Evolutionary conservation across 1,140 invertebrate species (phyloP).

Genomic region (Drosophila pseudoobscura): DNA sequence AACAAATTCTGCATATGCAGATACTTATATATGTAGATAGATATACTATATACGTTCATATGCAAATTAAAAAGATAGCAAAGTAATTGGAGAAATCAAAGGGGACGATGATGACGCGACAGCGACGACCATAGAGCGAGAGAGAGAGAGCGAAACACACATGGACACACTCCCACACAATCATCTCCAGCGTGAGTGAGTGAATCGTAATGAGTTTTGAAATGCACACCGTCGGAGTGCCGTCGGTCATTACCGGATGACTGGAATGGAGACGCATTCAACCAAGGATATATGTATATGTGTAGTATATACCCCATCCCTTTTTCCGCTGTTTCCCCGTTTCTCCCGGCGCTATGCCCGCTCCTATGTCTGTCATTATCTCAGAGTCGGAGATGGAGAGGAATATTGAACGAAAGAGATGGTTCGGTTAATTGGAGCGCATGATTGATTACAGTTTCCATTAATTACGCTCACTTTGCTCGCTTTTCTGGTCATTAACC

Average conservation of each 20-base stretch:
- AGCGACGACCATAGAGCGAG: slow-evolving; percentile 13
- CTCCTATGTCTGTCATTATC: slow-evolving; percentile 1
- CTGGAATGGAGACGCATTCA: background rate
- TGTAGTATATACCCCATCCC: too few relatives aligned
- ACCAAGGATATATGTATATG: too few relatives aligned
- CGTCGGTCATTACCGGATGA: slow-evolving; percentile 32
- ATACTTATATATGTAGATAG: too few relatives aligned
- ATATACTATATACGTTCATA: too few relatives aligned
- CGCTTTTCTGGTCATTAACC: slow-evolving; percentile 75
- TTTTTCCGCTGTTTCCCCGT: too few relatives aligned
- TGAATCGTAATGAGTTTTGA: slow-evolving; percentile 64
- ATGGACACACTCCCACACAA: slow-evolving; percentile 2
- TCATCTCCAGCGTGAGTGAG: slow-evolving; percentile 13
- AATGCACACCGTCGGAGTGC: slow-evolving; percentile 50
- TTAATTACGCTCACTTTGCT: slow-evolving; percentile 66
- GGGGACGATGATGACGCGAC: slow-evolving; percentile 24
- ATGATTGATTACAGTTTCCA: slow-evolving; percentile 77
- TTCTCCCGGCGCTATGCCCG: background rate
- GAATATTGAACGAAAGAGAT: slow-evolving; percentile 15
- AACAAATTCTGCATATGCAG: too few relatives aligned
- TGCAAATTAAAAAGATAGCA: too few relatives aligned
- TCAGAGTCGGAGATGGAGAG: slow-evolving; percentile 9
- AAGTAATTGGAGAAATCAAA: slow-evolving; percentile 28
- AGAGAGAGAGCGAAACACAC: slow-evolving; percentile 2
- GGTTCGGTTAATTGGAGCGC: slow-evolving; percentile 71